phyloP scores from a whole-genome alignment of 2,888 invertebrate genomes.

The Trileptium ribeirensis region DNA sequence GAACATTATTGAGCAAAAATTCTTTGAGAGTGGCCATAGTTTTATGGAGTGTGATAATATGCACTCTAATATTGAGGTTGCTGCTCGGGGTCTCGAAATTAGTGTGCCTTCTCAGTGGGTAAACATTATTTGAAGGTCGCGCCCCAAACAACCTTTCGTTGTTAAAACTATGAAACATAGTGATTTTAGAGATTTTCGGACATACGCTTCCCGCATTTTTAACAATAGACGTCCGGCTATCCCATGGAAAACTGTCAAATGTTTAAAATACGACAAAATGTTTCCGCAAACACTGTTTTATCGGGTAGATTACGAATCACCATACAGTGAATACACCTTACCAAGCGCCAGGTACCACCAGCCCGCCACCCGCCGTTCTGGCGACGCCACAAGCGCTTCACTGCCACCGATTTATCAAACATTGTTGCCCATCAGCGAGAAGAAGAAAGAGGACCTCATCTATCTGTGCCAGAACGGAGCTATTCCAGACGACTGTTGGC shows the following conservation, averaged over 20 bases:
- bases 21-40: constrained; percentile 21
- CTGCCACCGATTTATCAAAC: not conserved
- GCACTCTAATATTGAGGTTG: not conserved
- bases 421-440: not conserved
- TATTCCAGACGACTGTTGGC: not conserved
- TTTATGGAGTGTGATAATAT: not conserved
- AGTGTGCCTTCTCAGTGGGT: not conserved
- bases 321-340: not conserved
- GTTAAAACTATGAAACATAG: not conserved
- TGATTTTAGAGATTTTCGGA: not conserved
- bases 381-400: not conserved
- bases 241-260: not conserved
- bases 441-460: not conserved
- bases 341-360: not conserved
- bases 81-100: not conserved
- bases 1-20: constrained; percentile 12
- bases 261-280: not conserved
- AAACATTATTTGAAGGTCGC: not conserved
- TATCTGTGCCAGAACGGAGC: not conserved
- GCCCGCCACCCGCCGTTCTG: not conserved
- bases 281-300: not conserved
- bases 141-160: not conserved
- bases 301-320: not conserved
- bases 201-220: not conserved
- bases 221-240: not conserved